phyloP scores from a whole-genome alignment of 2,888 invertebrate species.

The Macaria liturata region DNA sequence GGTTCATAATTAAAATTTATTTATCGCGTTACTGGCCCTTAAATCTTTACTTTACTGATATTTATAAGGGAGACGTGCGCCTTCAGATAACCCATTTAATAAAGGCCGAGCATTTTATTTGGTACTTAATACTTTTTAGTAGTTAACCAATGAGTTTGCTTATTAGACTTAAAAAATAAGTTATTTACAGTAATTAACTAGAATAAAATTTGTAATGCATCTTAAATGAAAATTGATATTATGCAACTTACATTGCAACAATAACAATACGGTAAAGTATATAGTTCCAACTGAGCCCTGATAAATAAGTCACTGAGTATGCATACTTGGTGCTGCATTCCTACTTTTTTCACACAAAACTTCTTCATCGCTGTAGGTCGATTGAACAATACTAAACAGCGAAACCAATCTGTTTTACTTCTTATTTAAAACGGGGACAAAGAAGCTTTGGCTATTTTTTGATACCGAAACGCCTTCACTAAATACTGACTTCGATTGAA shows the following conservation, averaged over 20 bases:
- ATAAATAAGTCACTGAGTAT: too few species aligned
- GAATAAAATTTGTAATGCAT: too few species aligned
- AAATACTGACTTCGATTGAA: not conserved
- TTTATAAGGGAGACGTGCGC: constrained; percentile 42
- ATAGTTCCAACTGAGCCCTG: too few species aligned
- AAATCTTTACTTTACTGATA: constrained; percentile 55
- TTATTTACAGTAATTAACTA: too few species aligned
- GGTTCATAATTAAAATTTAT: constrained; percentile 80
- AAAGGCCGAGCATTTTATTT: not conserved
- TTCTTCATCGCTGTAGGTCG: constrained; percentile 9
- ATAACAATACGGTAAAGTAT: too few species aligned
- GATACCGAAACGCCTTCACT: not conserved
- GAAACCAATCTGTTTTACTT: constrained; percentile 18
- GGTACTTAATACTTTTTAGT: too few species aligned
- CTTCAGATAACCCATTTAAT: constrained; percentile 23
- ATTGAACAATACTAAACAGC: constrained; percentile 21
- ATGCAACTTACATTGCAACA: too few species aligned
- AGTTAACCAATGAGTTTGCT: too few species aligned
- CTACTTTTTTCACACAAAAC: too few species aligned
- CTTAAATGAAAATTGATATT: too few species aligned
- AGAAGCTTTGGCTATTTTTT: constrained; percentile 4
- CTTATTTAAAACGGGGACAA: constrained; percentile 8
- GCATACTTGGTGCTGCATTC: too few species aligned
- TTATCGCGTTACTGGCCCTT: constrained; percentile 68
- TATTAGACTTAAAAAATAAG: too few species aligned